Base-by-base conservation (phyloP, 1,140 invertebrate genomes). In the Heliconius hewitsoni region DNA sequence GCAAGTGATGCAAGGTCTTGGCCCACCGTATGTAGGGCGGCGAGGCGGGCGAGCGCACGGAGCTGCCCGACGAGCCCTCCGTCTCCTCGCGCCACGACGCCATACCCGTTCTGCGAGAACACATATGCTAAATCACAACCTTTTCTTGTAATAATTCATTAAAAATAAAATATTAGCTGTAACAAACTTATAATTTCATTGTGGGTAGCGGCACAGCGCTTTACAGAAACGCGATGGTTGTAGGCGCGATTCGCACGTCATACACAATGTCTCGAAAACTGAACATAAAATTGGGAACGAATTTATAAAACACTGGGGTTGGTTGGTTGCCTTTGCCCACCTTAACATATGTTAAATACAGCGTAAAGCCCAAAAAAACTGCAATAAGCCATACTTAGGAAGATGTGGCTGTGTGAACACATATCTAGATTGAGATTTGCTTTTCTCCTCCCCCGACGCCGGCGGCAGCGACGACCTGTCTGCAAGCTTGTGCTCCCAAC, bases 11-110 rank as follows among this genome's bases (percentile, higher is more conserved):
- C 82, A 99, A 95, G 87, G 96, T 97, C 85, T 97, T 95, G 34
- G 98, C 97, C 98, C 98, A 99, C 90, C 97, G 96, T 83, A 98
- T 95, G 93, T 97, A 98, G 77, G 97, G 97, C 81, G 97, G 96
- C 85, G 96, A 96, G 91, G 96, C 95, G 86, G 91, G 90, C 87
- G 90, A 91, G 81, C 89, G 89, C 85, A 87, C 89, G 73, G 91
- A 92, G 86, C 91, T 93, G 77, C 89, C 92, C 82, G 91, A 91
- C 82, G 92, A 93, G 72, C 91, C 90, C 80, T 93, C 90, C 89
- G 92, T 92, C 90, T 93, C 89, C 89, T 88, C 88, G 85, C 92
- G 92, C 90, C 91, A 90, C 81, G 86, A 87, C 89, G 80, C 80
- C 76, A 86, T 86, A 73, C 85, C 84, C 85, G 86, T 83, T 84